Percentiles rank a stretch among this genome's conserved stretches.
These are phyloP conservation scores for Enteromius anoplus DNA, from an alignment of 2,797 vertebrate species.

Conservation along the genomic window DNA sequence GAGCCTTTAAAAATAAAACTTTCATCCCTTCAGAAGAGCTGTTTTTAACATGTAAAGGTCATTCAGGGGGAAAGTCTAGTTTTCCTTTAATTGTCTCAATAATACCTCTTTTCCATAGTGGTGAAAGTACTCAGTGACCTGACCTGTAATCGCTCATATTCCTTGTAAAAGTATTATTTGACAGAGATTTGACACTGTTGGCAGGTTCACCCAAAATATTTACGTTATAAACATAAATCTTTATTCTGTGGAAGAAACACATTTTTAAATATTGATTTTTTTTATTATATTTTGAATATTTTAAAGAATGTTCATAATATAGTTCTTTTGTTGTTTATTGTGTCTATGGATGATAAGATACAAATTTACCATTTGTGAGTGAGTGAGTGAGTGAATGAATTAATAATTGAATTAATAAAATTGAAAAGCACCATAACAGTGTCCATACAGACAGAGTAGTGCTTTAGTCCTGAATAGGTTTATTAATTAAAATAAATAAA, in stretches of 20 bases:
- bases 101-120: conserved; percentile 63
- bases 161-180: not conserved
- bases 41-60: conserved; percentile 65
- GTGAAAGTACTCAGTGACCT: conserved; percentile 51
- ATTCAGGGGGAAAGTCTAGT: conserved; percentile 45
- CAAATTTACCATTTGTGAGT: not conserved
- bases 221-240: not conserved
- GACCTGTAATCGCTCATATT: not conserved
- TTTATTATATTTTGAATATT: not conserved
- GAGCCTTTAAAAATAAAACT: conserved; percentile 61
- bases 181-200: not conserved
- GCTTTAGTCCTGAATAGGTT: no score
- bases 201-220: not conserved
- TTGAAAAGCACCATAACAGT: not conserved
- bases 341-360: not conserved
- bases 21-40: conserved; percentile 59
- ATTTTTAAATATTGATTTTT: not conserved
- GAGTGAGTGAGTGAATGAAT: no score
- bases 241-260: not conserved
- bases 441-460: no score
- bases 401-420: no score
- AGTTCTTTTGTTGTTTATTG: not conserved
- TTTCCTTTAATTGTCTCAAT: conserved; percentile 69
- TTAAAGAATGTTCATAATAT: not conserved
- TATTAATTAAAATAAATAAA: no score